Conservation (phyloP, 2,113 vertebrate genomes). For the Leptosomus discolor region DNA sequence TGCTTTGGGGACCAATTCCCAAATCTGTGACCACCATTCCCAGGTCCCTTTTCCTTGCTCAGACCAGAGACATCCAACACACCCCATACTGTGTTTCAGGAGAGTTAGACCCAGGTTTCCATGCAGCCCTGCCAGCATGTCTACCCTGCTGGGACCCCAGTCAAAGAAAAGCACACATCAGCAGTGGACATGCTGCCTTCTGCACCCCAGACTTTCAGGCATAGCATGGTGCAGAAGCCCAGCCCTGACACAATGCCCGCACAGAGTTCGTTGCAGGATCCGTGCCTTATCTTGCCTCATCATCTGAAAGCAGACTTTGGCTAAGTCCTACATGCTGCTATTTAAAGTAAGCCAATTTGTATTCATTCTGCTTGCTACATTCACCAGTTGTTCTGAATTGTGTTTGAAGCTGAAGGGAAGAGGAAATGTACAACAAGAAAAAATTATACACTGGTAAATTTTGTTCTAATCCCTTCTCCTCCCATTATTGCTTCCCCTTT, state of each 20-base stretch:
- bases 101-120: neutral
- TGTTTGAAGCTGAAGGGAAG: slow-evolving; percentile 57
- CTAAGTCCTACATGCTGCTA: slow-evolving; percentile 62
- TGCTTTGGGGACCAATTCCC: neutral
- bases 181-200: fast-evolving
- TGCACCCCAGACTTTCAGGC: neutral
- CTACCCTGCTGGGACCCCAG: neutral
- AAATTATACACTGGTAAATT: slow-evolving; percentile 66
- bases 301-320: slow-evolving; percentile 66
- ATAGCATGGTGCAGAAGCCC: neutral
- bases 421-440: slow-evolving; percentile 63
- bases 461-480: slow-evolving; percentile 59
- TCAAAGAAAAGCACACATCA: neutral
- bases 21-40: neutral
- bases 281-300: slow-evolving; percentile 27
- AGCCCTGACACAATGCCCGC: neutral
- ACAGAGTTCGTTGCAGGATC: neutral
- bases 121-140: neutral
- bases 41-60: neutral
- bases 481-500: slow-evolving; percentile 44
- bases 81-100: neutral
- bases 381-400: slow-evolving; percentile 70
- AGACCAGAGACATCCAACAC: neutral
- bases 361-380: slow-evolving; percentile 64
- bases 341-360: slow-evolving; percentile 71